A percentile compares a stretch with the other conserved stretches of the same genome.
Conservation (phyloP, 2,797 vertebrate genomes). For the Channallabes apus region DNA sequence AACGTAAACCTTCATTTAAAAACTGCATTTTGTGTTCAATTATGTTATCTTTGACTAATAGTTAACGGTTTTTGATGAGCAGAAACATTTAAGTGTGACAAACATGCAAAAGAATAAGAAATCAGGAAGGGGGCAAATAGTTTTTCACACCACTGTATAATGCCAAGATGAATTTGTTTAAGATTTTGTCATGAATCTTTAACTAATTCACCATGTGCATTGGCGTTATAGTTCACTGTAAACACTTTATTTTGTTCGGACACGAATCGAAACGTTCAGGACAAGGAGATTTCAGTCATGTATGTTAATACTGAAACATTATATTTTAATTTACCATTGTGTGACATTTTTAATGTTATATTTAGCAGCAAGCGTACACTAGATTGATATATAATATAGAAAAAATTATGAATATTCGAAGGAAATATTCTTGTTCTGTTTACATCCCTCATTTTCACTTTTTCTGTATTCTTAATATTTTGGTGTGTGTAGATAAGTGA, state of each 20-base stretch:
- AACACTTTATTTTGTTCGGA: neutral
- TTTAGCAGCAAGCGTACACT: neutral
- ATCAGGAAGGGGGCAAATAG: too few species aligned
- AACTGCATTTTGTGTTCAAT: too few species aligned
- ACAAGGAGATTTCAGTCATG: neutral
- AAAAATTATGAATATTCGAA: neutral
- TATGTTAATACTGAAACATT: neutral
- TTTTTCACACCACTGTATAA: too few species aligned
- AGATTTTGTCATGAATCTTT: too few species aligned
- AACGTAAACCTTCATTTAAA: too few species aligned
- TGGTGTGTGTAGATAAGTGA: neutral
- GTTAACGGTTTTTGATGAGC: too few species aligned
- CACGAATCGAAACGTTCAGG: neutral
- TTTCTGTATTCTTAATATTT: too few species aligned
- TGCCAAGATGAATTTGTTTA: slow-evolving; percentile 26
- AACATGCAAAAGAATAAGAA: too few species aligned
- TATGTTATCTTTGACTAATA: too few species aligned
- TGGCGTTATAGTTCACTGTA: slow-evolving; percentile 11
- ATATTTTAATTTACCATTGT: neutral
- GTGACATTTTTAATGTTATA: neutral
- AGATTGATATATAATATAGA: neutral
- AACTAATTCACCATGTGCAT: slow-evolving; percentile 24
- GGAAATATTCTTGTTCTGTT: neutral
- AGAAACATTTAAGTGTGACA: too few species aligned
- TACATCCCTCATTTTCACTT: neutral